Evolutionary conservation across 2,113 vertebrate genomes (phyloP).

Genomic region (Anarhynchus alexandrinus): DNA sequence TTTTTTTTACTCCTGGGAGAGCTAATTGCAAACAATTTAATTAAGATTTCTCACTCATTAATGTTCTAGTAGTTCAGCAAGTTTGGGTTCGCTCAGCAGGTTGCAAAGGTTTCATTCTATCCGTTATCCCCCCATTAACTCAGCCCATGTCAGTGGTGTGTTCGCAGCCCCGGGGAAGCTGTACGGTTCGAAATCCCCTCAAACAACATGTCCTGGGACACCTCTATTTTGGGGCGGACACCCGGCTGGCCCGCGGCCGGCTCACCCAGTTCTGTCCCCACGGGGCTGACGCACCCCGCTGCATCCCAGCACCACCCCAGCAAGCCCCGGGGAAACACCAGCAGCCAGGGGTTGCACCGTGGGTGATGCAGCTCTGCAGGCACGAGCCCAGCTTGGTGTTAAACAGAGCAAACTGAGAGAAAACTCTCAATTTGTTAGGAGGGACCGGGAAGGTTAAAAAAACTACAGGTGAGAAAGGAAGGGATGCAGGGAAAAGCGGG

Average conservation of each 20-base stretch:
- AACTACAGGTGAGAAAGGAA: background rate
- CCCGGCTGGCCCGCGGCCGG: background rate
- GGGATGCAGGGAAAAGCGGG: background rate
- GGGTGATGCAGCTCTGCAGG: background rate
- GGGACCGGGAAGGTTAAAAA: background rate
- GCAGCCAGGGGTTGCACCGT: background rate
- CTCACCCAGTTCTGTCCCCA: background rate
- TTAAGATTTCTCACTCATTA: slow-evolving; percentile 72
- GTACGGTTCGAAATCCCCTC: slow-evolving; percentile 40
- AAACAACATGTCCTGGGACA: slow-evolving; percentile 19
- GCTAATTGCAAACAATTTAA: slow-evolving; percentile 73
- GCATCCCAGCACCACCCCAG: background rate
- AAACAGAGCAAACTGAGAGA: background rate
- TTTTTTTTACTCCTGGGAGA: slow-evolving; percentile 56
- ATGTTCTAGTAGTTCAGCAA: slow-evolving; percentile 66
- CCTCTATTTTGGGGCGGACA: background rate
- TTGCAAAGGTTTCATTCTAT: slow-evolving; percentile 68
- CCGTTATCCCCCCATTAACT: slow-evolving; percentile 57
- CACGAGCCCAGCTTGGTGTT: background rate
- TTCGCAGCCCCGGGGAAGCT: background rate
- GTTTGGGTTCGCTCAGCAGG: slow-evolving; percentile 70
- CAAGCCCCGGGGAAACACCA: background rate
- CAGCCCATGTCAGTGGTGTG: slow-evolving; percentile 3
- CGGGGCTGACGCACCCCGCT: background rate
- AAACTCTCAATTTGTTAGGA: background rate